Percentiles rank a stretch among this genome's conserved stretches.
phyloP scores from a whole-genome alignment of 2,113 vertebrate species.

The Plestiodon gilberti region DNA sequence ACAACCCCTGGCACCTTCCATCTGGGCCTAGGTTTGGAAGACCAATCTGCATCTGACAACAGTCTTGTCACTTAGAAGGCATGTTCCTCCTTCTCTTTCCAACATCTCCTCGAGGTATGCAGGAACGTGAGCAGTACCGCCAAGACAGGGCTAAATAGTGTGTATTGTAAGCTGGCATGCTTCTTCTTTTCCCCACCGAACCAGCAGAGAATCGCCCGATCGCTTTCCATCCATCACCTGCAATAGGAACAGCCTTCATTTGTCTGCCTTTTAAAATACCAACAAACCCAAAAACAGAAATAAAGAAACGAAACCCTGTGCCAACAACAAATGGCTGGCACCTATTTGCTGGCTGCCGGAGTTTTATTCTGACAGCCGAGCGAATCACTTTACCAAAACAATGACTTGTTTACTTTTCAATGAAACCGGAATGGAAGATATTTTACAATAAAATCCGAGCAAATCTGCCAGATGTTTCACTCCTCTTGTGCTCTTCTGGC shows the following conservation, averaged over 20 bases:
- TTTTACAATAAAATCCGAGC: conserved; percentile 73
- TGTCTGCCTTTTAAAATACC: conserved; percentile 1
- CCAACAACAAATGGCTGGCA: conserved; percentile 12
- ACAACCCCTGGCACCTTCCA: background rate
- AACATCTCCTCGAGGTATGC: conserved; percentile 12
- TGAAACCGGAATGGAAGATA: conserved; percentile 70
- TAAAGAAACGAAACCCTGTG: background rate
- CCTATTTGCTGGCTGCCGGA: conserved; percentile 10
- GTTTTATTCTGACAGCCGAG: conserved; percentile 54
- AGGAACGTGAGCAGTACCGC: conserved; percentile 21
- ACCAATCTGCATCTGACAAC: background rate
- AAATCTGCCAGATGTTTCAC: conserved; percentile 77
- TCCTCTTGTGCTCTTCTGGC: conserved; percentile 69
- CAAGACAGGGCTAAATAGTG: background rate
- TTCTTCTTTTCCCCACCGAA: conserved; percentile 35
- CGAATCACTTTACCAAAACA: conserved; percentile 66
- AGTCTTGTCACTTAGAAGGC: background rate
- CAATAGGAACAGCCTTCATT: background rate
- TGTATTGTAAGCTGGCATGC: background rate
- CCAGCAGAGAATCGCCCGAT: background rate
- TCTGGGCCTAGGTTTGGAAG: background rate
- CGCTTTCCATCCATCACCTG: conserved; percentile 19
- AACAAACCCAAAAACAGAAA: background rate
- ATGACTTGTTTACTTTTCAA: conserved; percentile 73
- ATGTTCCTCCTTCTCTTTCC: background rate